Evolutionary conservation across 2,797 vertebrate species (phyloP).

Genomic region (Malurus splendens): DNA sequence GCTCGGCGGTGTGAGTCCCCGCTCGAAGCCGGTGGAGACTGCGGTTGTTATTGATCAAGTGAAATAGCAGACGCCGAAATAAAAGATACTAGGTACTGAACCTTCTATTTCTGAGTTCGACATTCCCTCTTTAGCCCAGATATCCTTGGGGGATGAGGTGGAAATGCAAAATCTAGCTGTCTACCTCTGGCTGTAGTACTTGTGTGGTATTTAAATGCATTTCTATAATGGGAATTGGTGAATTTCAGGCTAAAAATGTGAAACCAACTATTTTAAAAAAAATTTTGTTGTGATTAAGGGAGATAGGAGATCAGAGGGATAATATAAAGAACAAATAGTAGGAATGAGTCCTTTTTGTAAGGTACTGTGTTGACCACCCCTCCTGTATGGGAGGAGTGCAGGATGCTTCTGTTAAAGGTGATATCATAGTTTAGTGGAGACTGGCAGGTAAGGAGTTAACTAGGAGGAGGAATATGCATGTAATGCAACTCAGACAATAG

Average conservation of each 20-base stretch:
- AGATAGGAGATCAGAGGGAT: not conserved
- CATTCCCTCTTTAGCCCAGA: not conserved
- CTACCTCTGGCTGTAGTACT: not conserved
- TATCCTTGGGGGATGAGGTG: not conserved
- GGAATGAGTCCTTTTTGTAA: not conserved
- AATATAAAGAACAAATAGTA: constrained; percentile 7
- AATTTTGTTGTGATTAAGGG: not conserved
- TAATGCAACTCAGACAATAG: constrained; percentile 96
- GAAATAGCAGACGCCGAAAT: constrained; percentile 72
- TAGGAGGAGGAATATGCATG: constrained; percentile 82
- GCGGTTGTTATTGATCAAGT: constrained; percentile 81
- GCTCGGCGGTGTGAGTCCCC: constrained; percentile 71
- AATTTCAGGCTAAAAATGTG: constrained; percentile 27
- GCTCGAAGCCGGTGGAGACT: constrained; percentile 59
- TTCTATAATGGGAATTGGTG: not conserved
- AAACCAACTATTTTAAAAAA: not conserved
- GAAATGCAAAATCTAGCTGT: not conserved
- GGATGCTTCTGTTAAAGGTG: constrained; percentile 48
- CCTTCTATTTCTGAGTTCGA: constrained; percentile 35
- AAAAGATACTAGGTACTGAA: constrained; percentile 72
- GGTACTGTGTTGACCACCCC: not conserved
- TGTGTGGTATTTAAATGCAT: constrained; percentile 7
- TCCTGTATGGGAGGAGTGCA: constrained; percentile 38
- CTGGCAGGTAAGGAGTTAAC: constrained; percentile 74
- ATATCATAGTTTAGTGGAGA: constrained; percentile 40